phyloP scores from a whole-genome alignment of 2,113 vertebrate genomes.

The Ibidorhyncha struthersii region DNA sequence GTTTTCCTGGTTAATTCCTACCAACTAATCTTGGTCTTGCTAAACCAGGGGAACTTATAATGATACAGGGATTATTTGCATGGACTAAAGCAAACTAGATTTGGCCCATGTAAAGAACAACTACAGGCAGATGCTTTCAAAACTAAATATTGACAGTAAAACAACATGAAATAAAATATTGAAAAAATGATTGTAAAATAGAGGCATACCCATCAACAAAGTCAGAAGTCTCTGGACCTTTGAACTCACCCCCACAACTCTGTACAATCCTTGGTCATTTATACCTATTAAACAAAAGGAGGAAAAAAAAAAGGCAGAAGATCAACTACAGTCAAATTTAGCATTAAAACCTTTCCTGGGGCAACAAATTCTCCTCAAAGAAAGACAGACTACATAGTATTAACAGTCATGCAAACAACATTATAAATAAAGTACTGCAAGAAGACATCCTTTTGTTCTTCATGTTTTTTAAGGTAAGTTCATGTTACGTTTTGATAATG shows the following conservation, averaged over 20 bases:
- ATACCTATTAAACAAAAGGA: slow-evolving; percentile 81
- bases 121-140: neutral
- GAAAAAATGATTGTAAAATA: slow-evolving; percentile 75
- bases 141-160: neutral
- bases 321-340: slow-evolving; percentile 1
- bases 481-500: neutral
- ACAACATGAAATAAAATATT: neutral
- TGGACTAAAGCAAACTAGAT: neutral
- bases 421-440: slow-evolving; percentile 13
- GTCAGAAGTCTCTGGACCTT: slow-evolving; percentile 97
- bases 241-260: slow-evolving; percentile 97
- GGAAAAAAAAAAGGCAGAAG: neutral
- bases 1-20: neutral
- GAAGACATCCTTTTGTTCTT: neutral
- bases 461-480: neutral
- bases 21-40: neutral
- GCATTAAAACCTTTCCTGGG: neutral
- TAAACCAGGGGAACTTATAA: neutral
- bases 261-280: slow-evolving; percentile 96
- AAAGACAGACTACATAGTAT: neutral
- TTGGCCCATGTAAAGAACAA: neutral
- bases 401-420: neutral
- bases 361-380: slow-evolving; percentile 16
- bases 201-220: slow-evolving; percentile 93
- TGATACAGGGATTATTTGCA: neutral